phyloP scores from a whole-genome alignment of 2,888 invertebrate genomes.

The Pasiphila rectangulata region DNA sequence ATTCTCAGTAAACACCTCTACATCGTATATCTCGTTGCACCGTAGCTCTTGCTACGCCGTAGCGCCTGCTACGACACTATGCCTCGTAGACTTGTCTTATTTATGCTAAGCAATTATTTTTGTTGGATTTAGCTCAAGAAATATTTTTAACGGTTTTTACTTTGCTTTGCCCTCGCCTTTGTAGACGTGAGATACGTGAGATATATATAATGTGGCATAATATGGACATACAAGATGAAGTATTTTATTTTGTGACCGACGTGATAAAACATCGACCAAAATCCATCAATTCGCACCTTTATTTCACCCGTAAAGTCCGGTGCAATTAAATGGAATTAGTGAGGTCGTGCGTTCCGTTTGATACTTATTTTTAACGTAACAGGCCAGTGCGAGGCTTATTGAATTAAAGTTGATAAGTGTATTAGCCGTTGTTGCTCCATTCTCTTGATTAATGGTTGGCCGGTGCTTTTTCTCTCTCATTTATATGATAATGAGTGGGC shows the following conservation, averaged over 20 bases:
- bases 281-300: slow-evolving; percentile 16
- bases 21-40: slow-evolving; percentile 46
- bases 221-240: not conserved
- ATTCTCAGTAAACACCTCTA: slow-evolving; percentile 59
- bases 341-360: slow-evolving; percentile 65
- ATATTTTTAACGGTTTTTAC: too few species aligned
- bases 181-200: too few species aligned
- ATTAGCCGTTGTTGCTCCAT: slow-evolving; percentile 78
- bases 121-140: slow-evolving; percentile 60
- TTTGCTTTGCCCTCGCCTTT: too few species aligned
- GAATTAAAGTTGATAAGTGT: slow-evolving; percentile 80
- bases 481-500: slow-evolving; percentile 77
- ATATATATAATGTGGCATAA: not conserved
- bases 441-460: slow-evolving; percentile 73
- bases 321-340: slow-evolving; percentile 72
- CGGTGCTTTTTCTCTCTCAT: slow-evolving; percentile 78
- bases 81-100: slow-evolving; percentile 60
- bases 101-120: slow-evolving; percentile 59
- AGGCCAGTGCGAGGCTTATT: slow-evolving; percentile 69
- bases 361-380: slow-evolving; percentile 73
- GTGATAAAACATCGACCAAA: slow-evolving; percentile 4
- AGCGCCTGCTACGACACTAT: slow-evolving; percentile 50
- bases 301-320: slow-evolving; percentile 19
- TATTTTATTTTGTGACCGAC: not conserved
- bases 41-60: slow-evolving; percentile 45